phyloP scores from a whole-genome alignment of 2,888 invertebrate genomes.

The Cabera pusaria region DNA sequence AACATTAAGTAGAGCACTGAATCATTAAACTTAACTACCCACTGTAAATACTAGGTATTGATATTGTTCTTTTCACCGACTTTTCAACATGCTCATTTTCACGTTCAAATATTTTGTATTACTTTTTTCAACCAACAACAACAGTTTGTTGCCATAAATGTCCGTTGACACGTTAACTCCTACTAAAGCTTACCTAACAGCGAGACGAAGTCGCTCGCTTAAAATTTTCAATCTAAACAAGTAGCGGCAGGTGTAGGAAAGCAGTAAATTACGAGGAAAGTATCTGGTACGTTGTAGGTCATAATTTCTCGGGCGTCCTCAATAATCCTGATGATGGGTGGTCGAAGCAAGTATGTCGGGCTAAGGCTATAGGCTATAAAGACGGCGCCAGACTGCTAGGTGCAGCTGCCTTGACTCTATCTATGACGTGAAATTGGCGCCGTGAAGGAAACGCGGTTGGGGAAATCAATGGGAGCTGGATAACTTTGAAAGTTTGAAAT shows the following conservation, averaged over 20 bases:
- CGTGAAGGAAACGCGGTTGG: slow-evolving; percentile 11
- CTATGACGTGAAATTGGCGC: slow-evolving; percentile 7
- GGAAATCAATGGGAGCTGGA: slow-evolving; percentile 11
- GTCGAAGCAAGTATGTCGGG: slow-evolving; percentile 15
- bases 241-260: slow-evolving; percentile 19
- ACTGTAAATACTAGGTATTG: too few species aligned
- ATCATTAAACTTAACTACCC: too few species aligned
- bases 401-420: slow-evolving; percentile 40
- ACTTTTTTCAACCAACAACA: slow-evolving; percentile 14
- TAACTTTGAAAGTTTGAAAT: too few species aligned
- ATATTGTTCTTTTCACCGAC: too few species aligned
- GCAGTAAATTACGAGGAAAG: slow-evolving; percentile 19
- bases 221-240: slow-evolving; percentile 23
- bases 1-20: too few species aligned
- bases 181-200: slow-evolving; percentile 14
- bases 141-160: slow-evolving; percentile 20
- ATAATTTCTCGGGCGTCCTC: slow-evolving; percentile 17
- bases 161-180: slow-evolving; percentile 17
- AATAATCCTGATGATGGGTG: slow-evolving; percentile 18
- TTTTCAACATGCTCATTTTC: too few species aligned
- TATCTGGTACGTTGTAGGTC: slow-evolving; percentile 11
- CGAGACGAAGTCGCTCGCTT: slow-evolving; percentile 13
- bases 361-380: slow-evolving; percentile 39
- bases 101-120: too few species aligned
- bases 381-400: slow-evolving; percentile 54